Evolutionary conservation across 2,797 vertebrate species (phyloP).

Genomic region (Linurgus olivaceus): DNA sequence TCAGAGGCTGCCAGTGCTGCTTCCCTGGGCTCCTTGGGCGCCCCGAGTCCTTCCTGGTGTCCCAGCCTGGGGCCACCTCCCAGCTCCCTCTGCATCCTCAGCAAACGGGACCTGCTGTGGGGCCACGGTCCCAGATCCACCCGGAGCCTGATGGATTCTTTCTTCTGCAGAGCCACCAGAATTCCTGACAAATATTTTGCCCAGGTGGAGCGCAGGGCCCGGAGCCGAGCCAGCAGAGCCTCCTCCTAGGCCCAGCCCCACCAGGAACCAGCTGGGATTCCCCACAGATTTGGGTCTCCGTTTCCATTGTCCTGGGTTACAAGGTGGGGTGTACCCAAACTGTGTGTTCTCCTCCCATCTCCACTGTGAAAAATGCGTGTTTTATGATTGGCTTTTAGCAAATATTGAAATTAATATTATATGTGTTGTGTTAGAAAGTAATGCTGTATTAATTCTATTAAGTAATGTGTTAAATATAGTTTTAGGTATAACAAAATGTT

Average conservation of each 20-base stretch:
- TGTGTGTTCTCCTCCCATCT: not conserved
- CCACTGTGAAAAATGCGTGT: no score
- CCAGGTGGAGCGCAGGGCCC: constrained; percentile 64
- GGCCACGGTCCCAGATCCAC: accelerated
- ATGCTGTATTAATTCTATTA: no score
- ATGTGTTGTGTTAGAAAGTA: no score
- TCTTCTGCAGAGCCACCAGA: constrained; percentile 78
- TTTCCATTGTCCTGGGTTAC: no score
- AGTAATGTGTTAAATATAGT: no score
- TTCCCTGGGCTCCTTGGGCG: not conserved
- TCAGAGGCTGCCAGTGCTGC: not conserved
- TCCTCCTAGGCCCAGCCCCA: not conserved
- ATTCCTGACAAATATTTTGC: constrained; percentile 85
- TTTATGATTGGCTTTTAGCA: no score
- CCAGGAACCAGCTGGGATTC: accelerated
- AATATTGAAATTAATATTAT: no score
- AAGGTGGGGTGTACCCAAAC: not conserved
- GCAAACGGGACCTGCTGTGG: not conserved
- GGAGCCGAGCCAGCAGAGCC: no score
- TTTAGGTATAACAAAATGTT: no score
- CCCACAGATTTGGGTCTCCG: not conserved
- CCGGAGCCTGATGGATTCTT: not conserved
- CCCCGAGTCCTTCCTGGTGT: not conserved
- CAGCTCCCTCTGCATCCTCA: not conserved
- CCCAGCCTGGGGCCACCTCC: not conserved